Percentiles rank a stretch among this genome's conserved stretches.
phyloP scores from a whole-genome alignment of 2,888 invertebrate species.

The Pandemis cinnamomeana region DNA sequence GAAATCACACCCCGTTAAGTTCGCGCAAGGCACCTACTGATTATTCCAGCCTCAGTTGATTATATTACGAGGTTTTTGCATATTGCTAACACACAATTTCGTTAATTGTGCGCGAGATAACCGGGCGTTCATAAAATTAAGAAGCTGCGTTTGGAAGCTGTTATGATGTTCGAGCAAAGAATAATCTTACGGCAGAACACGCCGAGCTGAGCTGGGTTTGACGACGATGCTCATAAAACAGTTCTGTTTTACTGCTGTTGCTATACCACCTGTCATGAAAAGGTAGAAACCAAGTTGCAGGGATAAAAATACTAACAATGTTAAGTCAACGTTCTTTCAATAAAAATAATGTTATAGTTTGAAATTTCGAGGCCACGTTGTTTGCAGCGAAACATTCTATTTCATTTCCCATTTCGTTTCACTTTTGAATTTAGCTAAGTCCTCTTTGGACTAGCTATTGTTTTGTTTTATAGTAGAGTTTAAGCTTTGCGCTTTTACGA shows the following conservation, averaged over 20 bases:
- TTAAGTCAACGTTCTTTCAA: slow-evolving; percentile 47
- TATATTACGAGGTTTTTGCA: slow-evolving; percentile 36
- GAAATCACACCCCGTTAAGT: slow-evolving; percentile 33
- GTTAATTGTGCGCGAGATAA: slow-evolving; percentile 35
- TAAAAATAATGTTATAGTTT: slow-evolving; percentile 41
- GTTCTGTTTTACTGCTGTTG: slow-evolving; percentile 67
- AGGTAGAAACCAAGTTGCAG: slow-evolving; percentile 47
- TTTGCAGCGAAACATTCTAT: slow-evolving; percentile 33
- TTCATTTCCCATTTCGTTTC: slow-evolving; percentile 26
- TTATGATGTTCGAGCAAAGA: slow-evolving; percentile 50
- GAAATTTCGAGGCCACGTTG: slow-evolving; percentile 36
- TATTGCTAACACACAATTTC: slow-evolving; percentile 36
- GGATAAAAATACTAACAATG: slow-evolving; percentile 53
- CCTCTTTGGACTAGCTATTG: slow-evolving; percentile 14
- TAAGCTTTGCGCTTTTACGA: neutral
- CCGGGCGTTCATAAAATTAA: slow-evolving; percentile 61
- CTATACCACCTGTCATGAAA: slow-evolving; percentile 56
- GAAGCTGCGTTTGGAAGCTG: slow-evolving; percentile 52
- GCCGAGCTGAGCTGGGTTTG: slow-evolving; percentile 63
- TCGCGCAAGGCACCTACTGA: slow-evolving; percentile 26
- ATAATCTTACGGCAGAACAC: slow-evolving; percentile 54
- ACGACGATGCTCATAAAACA: slow-evolving; percentile 71
- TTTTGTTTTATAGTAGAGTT: slow-evolving; percentile 2
- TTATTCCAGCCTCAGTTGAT: slow-evolving; percentile 25
- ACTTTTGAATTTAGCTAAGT: slow-evolving; percentile 15